These are phyloP conservation scores for Branchinecta sandiegonensis DNA, from an alignment of 2,888 invertebrate genomes.

Conservation along the genomic window DNA sequence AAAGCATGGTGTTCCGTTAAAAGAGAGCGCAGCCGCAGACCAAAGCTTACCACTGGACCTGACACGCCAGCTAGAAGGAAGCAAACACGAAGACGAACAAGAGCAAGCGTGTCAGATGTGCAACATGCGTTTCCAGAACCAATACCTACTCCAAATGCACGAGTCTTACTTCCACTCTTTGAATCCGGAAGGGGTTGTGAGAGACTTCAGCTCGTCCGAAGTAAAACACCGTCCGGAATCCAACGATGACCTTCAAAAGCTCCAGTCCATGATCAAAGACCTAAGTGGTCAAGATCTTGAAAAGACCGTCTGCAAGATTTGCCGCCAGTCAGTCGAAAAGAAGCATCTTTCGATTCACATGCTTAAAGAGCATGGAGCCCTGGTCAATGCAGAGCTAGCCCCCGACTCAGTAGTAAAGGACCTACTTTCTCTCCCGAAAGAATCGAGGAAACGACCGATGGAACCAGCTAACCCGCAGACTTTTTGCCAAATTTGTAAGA, in stretches of 20 bases:
- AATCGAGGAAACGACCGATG: neutral
- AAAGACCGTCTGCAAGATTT: constrained; percentile 31
- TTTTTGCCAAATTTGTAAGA: constrained; percentile 43
- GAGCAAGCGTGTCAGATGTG: constrained; percentile 34
- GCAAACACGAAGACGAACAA: constrained; percentile 27
- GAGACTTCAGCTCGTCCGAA: neutral
- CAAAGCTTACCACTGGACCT: constrained; percentile 21
- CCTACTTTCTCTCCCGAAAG: neutral
- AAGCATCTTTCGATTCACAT: constrained; percentile 40
- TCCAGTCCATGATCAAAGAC: constrained; percentile 80
- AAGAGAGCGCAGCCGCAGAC: constrained; percentile 19
- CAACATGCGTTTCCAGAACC: constrained; percentile 34
- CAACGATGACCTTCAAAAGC: constrained; percentile 68
- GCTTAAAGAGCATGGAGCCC: constrained; percentile 49
- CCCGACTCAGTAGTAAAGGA: neutral
- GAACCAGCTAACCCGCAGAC: constrained; percentile 25
- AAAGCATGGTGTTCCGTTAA: constrained; percentile 57
- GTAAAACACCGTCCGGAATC: constrained; percentile 35
- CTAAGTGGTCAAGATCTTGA: constrained; percentile 55
- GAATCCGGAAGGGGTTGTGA: constrained; percentile 23
- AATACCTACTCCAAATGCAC: constrained; percentile 37
- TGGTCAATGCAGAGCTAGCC: constrained; percentile 36
- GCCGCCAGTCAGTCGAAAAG: constrained; percentile 24
- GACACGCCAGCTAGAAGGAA: constrained; percentile 25
- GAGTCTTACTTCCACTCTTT: constrained; percentile 34